Base-by-base conservation (phyloP, 2,113 vertebrate genomes). In the Aythya baeri region DNA sequence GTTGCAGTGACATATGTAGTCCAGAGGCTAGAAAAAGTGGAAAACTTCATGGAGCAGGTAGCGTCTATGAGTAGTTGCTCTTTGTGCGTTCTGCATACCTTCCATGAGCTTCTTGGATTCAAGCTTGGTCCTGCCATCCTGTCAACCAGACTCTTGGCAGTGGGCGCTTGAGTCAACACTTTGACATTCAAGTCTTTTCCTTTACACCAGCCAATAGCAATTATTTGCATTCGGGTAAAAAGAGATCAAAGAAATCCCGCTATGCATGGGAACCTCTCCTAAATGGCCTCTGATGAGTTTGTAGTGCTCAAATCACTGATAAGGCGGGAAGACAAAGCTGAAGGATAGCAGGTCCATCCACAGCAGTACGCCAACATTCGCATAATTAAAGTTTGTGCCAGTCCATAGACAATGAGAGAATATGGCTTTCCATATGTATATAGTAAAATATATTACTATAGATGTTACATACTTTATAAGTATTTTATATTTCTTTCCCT, bases 401-500 rank as follows among this genome's bases (percentile, higher is more conserved):
- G 97, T 97, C 96, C 97, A 96, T 98, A 97, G 93, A 97, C 96
- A 93, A 94, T 93, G 81, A 97, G 97, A 98, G 96, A 98, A 98
- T 98, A 98, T 96, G 96, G 97, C 96, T 98, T 97, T 97, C 96
- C 95, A 90, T 98, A 95, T 98, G 97, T 98, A 98, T 94, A 97
- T 98, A 98, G 97, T 98, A 98, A 98, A 97, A 97, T 96, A 96
- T 89, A 91, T 98, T 97, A 94, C 97, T 98, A 98, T 97, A 97
- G 97, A 89, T 96, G 89, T 82, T 97, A 97, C 95, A 95, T 99
- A 99, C 99, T 99, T 99, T 97, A 99, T 99, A 99, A 99, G 99
- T 99, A 99, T 98, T 97, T 86, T 89, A 83, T 97, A 95, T 97
- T 98, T 98, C 98, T 98, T 79, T 98, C 97, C 98, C 99, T 99